Evolutionary conservation across 1,140 invertebrate species (phyloP), one percentile per base, ranked within the genome.

Genomic region (Pygmarrhopalites habei): DNA sequence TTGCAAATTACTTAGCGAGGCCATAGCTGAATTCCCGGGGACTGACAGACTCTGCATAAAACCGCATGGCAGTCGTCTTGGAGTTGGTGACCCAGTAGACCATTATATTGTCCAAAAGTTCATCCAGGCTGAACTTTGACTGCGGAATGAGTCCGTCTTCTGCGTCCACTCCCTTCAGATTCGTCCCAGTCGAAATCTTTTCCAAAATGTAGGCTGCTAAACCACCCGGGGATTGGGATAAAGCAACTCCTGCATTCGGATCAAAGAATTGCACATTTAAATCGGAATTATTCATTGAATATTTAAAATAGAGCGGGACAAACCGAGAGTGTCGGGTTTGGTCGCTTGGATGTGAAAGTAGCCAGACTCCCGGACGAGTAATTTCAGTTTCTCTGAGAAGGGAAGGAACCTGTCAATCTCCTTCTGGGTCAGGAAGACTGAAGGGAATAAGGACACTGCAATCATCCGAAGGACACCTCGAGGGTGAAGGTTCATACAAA

Each of bases 321-420:
- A 32, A 62, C 88, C 89, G 60, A 95, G 78, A 15, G 92, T 95
- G 73, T 95, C 91, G 10, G 92, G 92, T 75, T 93, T 94, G 0
- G 89, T 91, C 1, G 88, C 80, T 76, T 95, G 92, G 32, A 95
- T 75, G 72, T 92, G 88, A 14, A 72, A 59, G 58, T 72, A 72
- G 1, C 68, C 70, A 1, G 55, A 46, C 49, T 71, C 70, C 21
- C 53, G 44, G 15, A 71, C 26, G 2, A 70, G 2, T 39, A 53
- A 62, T 1, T 15, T 21, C 14, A 65, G 58, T 25, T 41, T 30
- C 14, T 66, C 53, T 5, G n/a, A 29, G 23, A 68, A 43, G 2
- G 67, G 63, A 51, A 61, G 64, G 2, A 60, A 25, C 49, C 62
- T 60, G 19, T 53, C 60, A 19, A 32, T 35, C 17, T 72, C 58